Conservation (phyloP, 2,797 vertebrate genomes). For the Squalus acanthias region DNA sequence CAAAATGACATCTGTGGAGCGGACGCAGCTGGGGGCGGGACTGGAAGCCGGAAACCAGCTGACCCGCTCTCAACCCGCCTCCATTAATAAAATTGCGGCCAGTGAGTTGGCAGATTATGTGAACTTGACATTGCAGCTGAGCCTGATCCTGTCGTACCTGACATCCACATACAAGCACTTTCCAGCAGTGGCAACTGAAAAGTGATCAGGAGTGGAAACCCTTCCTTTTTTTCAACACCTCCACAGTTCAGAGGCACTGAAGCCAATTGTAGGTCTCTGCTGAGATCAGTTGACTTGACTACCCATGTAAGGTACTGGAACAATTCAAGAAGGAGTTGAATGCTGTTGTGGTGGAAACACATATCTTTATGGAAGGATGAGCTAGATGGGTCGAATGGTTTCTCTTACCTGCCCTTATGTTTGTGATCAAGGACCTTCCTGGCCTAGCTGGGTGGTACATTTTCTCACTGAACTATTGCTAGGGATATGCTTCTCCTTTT, state of each 20-base stretch:
- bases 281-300: background rate
- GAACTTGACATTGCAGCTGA: background rate
- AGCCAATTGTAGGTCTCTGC: background rate
- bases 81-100: too few species aligned
- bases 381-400: background rate
- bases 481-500: background rate
- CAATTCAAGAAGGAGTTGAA: background rate
- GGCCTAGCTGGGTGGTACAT: background rate
- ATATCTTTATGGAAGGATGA: background rate
- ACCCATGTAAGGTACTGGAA: background rate
- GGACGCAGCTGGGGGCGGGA: too few species aligned
- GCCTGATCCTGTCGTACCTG: background rate
- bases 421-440: background rate
- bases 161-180: background rate
- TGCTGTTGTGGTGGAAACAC: background rate
- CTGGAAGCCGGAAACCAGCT: too few species aligned
- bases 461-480: background rate
- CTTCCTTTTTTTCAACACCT: background rate
- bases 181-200: background rate
- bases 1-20: too few species aligned
- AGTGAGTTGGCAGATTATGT: background rate
- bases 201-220: background rate
- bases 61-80: too few species aligned
- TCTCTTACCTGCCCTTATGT: background rate
- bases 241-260: background rate